phyloP scores from a whole-genome alignment of 1,140 invertebrate genomes.

The Notospermus geniculatus region DNA sequence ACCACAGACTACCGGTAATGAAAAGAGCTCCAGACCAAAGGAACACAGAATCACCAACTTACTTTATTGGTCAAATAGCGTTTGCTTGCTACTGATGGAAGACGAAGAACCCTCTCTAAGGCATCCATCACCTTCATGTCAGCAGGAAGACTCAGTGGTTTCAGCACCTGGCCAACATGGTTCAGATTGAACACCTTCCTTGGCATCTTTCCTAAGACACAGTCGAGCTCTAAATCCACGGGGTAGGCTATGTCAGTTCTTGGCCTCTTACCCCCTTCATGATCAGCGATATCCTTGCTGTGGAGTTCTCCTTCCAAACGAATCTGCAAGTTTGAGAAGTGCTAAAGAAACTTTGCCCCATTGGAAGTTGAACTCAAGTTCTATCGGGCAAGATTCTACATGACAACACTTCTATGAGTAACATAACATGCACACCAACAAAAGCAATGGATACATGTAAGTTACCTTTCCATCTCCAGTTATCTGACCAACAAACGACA shows the following conservation, averaged over 20 bases:
- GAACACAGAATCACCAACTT: slow-evolving; percentile 15
- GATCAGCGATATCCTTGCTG: slow-evolving; percentile 13
- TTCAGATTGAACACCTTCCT: slow-evolving; percentile 62
- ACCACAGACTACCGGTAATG: too few relatives aligned
- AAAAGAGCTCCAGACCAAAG: too few relatives aligned
- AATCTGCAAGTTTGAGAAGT: slow-evolving; percentile 26
- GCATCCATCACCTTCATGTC: slow-evolving; percentile 62
- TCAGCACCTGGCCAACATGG: slow-evolving; percentile 18
- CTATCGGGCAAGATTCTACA: too few relatives aligned
- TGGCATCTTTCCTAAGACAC: slow-evolving; percentile 86
- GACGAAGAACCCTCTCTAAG: slow-evolving; percentile 76
- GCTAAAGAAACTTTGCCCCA: too few relatives aligned
- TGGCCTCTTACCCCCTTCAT: slow-evolving; percentile 14
- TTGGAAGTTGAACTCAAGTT: too few relatives aligned
- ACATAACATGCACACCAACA: too few relatives aligned
- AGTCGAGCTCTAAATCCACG: slow-evolving; percentile 84
- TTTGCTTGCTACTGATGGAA: slow-evolving; percentile 92
- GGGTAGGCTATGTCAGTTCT: slow-evolving; percentile 59
- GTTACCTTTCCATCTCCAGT: slow-evolving; percentile 78
- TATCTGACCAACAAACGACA: slow-evolving; percentile 89
- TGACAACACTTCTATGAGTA: too few relatives aligned
- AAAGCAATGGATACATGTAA: too few relatives aligned
- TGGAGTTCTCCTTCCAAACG: slow-evolving; percentile 26
- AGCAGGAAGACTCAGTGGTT: slow-evolving; percentile 33
- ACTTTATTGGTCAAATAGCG: slow-evolving; percentile 89